These are phyloP conservation scores for Leucoma salicis DNA, from an alignment of 2,888 invertebrate genomes.

Conservation along the genomic window DNA sequence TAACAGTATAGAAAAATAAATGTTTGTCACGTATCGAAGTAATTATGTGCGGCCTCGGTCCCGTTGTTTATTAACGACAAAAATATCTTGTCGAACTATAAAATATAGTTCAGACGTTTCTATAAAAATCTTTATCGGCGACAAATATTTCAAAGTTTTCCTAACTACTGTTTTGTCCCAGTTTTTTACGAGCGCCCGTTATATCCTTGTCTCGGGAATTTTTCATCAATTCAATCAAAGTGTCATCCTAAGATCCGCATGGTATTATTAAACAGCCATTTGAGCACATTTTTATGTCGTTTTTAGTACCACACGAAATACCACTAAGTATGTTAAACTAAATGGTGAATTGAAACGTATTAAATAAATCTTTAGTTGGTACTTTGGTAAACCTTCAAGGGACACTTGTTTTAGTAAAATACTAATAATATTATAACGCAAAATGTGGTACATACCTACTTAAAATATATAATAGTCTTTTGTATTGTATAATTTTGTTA, in stretches of 20 bases:
- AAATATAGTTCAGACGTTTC: not conserved
- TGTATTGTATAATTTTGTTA: too few species aligned
- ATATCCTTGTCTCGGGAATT: conserved; percentile 2
- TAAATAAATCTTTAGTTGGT: too few species aligned
- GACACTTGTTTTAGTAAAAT: not conserved
- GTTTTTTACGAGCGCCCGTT: conserved; percentile 3
- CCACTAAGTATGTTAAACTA: too few species aligned
- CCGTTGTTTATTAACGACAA: not conserved
- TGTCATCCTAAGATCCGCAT: conserved; percentile 5
- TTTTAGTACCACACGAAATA: not conserved
- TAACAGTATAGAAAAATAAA: too few species aligned
- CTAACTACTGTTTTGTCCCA: conserved; percentile 8
- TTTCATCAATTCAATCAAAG: conserved; percentile 11
- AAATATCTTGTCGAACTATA: not conserved
- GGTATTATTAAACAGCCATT: conserved; percentile 10
- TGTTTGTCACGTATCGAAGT: too few species aligned
- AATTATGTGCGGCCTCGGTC: too few species aligned
- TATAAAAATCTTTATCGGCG: not conserved
- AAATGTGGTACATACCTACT: too few species aligned
- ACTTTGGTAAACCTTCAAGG: too few species aligned
- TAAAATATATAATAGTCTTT: too few species aligned
- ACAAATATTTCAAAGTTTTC: not conserved
- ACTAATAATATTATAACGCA: too few species aligned
- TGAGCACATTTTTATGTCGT: conserved; percentile 9
- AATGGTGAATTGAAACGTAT: too few species aligned